Conservation (phyloP, 2,113 vertebrate species). For the Spea multiplicata region DNA sequence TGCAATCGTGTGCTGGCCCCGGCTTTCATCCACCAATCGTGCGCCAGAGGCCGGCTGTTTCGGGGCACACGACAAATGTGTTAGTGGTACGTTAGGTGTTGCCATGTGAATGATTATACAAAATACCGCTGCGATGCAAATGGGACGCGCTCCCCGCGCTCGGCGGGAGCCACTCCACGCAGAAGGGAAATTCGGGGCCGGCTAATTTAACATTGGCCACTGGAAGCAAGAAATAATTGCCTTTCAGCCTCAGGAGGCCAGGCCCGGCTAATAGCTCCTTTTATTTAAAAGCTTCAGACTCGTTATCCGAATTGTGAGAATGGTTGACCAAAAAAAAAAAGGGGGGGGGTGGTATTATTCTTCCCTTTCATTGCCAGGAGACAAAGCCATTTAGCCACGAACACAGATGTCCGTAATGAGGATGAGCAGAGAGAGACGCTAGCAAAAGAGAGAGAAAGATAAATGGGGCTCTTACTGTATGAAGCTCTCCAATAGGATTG, state of each 20-base stretch:
- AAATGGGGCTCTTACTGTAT: no score
- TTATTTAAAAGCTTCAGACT: not conserved
- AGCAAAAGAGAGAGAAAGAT: not conserved
- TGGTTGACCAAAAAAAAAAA: not conserved
- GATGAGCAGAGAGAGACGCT: not conserved
- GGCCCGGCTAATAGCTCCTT: not conserved
- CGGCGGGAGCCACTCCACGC: not conserved
- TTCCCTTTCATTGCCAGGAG: constrained; percentile 1
- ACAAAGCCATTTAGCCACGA: not conserved
- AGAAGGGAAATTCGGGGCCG: not conserved
- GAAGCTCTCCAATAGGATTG: no score
- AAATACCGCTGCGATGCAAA: constrained; percentile 19
- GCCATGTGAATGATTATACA: constrained; percentile 8
- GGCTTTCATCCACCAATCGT: not conserved
- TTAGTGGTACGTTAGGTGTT: not conserved
- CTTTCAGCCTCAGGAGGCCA: not conserved
- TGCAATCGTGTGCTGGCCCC: not conserved
- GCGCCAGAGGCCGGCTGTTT: constrained; percentile 29
- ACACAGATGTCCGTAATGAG: not conserved
- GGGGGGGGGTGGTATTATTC: not conserved
- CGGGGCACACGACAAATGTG: not conserved
- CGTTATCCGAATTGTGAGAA: not conserved
- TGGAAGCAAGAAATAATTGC: not conserved
- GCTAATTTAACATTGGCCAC: not conserved
- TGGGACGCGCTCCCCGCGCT: not conserved